Percentiles rank a stretch among this genome's conserved stretches.
These are phyloP conservation scores for Ciconia nigra DNA, from an alignment of 2,797 vertebrate species.

Conservation along the genomic window DNA sequence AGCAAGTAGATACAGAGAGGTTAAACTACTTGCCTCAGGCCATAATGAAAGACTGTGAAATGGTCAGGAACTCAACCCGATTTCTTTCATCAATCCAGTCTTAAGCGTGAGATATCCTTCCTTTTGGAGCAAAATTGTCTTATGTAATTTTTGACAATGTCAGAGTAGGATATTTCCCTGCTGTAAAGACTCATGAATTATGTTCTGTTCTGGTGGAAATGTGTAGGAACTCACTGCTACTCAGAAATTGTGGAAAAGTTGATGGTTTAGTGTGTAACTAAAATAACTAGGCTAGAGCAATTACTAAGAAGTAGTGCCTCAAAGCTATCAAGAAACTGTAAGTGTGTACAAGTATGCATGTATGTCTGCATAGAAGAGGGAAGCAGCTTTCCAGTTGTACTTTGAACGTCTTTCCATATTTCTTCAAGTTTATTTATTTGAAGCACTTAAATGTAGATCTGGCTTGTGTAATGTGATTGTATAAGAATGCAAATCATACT, in stretches of 20 bases:
- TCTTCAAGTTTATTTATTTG: not conserved
- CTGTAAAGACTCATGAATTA: not conserved
- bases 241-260: not conserved
- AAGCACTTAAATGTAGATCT: not conserved
- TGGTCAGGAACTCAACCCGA: not conserved
- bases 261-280: not conserved
- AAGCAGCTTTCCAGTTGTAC: not conserved
- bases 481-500: not conserved
- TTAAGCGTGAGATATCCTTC: not conserved
- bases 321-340: not conserved
- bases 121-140: slow-evolving; percentile 2
- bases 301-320: not conserved
- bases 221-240: not conserved
- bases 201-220: not conserved
- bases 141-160: not conserved
- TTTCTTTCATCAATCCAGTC: slow-evolving; percentile 7
- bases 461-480: not conserved
- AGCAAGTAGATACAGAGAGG: slow-evolving; percentile 25
- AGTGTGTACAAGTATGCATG: not conserved
- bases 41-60: not conserved
- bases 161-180: not conserved
- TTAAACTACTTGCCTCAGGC: slow-evolving; percentile 22
- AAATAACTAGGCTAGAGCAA: not conserved
- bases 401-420: not conserved
- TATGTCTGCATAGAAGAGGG: not conserved